Evolutionary conservation across 2,113 vertebrate genomes (phyloP), one percentile per base, ranked within the genome.

Genomic region (Callospermophilus lateralis): DNA sequence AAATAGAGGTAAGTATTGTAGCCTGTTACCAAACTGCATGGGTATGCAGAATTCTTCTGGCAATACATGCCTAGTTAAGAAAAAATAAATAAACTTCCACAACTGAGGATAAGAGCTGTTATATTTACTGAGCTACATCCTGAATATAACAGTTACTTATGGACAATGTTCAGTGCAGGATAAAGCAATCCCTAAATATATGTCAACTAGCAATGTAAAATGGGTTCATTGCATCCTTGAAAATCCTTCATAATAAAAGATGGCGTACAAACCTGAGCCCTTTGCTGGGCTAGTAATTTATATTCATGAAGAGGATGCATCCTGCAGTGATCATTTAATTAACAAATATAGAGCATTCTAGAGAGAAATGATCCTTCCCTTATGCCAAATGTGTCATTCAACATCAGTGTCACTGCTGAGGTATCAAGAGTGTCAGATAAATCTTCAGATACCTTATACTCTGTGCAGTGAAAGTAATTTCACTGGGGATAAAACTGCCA

Each of bases 311-410:
- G 92, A 80, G 1, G 87, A 28, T 89, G 20, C 24, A 90, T 13
- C 22, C 45, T 81, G 37, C 19, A 68, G 83, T 42, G 93, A 97
- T 85, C 95, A 65, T 78, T 97, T 80, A 97, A 97, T 4, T 30
- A 93, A 95, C 95, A 97, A 95, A 97, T 94, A 84, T 9, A 84
- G 93, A 95, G 87, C 42, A 74, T 96, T 95, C 96, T 81, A 95
- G 95, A 96, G 90, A 90, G 92, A 95, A 97, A 92, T 83, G 84
- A 90, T 77, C 84, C 72, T 90, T 96, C 63, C 67, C 53, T 96
- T 78, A 87, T 81, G 90, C 28, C 87, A 88, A 88, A 92, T 48
- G 80, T 93, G 93, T 92, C 94, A 90, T 83, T 53, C 86, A 74
- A 78, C 90, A 76, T 72, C 81, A 87, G 65, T 78, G n/a, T 89